Conservation (phyloP, 1,140 invertebrate species). For the Halesus radiatus region DNA sequence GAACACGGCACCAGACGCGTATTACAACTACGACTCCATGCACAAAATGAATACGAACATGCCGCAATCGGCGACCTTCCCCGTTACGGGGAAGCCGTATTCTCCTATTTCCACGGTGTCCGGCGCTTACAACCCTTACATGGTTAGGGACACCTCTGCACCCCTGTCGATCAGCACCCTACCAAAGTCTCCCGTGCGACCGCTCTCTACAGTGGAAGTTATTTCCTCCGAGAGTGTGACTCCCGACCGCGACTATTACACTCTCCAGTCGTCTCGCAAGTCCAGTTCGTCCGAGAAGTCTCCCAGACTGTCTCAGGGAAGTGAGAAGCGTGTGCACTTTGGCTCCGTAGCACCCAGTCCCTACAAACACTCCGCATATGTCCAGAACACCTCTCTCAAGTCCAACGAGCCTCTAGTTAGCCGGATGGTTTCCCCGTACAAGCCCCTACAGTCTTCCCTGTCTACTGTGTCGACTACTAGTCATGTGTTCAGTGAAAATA, state of each 20-base stretch:
- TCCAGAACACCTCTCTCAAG: conserved; percentile 43
- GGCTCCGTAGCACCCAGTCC: conserved; percentile 41
- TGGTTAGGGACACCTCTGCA: conserved; percentile 37
- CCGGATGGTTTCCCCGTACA: conserved; percentile 8
- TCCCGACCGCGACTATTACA: not conserved
- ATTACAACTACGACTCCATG: not conserved
- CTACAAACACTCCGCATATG: conserved; percentile 42
- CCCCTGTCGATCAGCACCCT: conserved; percentile 2
- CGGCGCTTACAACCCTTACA: conserved; percentile 51
- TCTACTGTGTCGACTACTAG: conserved; percentile 31
- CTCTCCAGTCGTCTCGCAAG: not conserved
- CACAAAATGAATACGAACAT: conserved; percentile 24
- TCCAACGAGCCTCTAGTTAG: conserved; percentile 44
- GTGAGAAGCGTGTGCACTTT: conserved; percentile 47
- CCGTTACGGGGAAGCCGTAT: conserved; percentile 26
- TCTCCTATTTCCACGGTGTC: conserved; percentile 52
- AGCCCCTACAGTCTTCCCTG: not conserved
- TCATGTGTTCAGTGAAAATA: conserved; percentile 23
- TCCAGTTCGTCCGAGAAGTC: conserved; percentile 8
- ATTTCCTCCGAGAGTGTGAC: not conserved
- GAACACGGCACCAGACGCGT: conserved; percentile 20
- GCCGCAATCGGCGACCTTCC: conserved; percentile 45
- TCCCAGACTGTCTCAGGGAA: not conserved
- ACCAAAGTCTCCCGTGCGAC: not conserved
- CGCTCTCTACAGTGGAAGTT: not conserved